Conservation (phyloP, 2,797 vertebrate genomes). For the Pseudochromis fuscus region DNA sequence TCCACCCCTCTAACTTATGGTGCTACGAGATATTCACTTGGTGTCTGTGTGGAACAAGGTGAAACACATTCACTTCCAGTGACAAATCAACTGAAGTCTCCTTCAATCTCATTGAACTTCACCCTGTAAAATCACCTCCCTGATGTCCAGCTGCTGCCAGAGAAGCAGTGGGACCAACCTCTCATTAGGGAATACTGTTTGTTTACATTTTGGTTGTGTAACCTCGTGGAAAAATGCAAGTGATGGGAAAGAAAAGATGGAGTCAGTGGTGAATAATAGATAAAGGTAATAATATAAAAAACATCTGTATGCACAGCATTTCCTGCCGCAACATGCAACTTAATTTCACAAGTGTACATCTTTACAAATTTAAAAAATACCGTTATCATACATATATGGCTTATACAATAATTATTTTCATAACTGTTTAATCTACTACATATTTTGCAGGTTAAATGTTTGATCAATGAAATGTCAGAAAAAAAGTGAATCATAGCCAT, state of each 20-base stretch:
- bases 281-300: too few relatives aligned
- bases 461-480: background rate
- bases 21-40: too few relatives aligned
- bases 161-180: background rate
- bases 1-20: background rate
- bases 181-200: too few relatives aligned
- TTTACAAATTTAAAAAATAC: too few relatives aligned
- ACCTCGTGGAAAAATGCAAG: background rate
- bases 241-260: background rate
- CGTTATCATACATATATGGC: too few relatives aligned
- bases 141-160: background rate
- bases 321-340: background rate
- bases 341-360: background rate
- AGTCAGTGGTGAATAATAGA: too few relatives aligned
- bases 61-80: background rate
- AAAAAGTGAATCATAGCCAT: background rate
- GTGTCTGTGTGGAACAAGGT: background rate
- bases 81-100: background rate
- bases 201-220: background rate
- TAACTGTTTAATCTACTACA: too few relatives aligned
- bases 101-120: background rate
- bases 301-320: background rate
- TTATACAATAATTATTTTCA: too few relatives aligned
- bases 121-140: background rate
- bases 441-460: background rate